phyloP scores from a whole-genome alignment of 2,797 vertebrate species.

The Fistularia commersonii region DNA sequence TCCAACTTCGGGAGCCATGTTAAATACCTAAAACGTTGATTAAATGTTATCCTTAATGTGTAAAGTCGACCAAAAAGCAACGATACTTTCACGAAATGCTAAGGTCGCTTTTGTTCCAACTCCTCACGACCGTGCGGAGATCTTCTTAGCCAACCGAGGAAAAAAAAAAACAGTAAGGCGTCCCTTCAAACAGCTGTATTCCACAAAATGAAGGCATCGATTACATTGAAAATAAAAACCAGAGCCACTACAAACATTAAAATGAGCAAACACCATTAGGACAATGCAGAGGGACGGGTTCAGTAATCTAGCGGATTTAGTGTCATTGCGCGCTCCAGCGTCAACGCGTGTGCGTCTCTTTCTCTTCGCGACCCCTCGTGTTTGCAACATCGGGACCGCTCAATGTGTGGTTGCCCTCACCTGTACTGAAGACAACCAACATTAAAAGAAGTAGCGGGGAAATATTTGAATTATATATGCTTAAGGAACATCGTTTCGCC shows the following conservation, averaged over 20 bases:
- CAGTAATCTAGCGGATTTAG: constrained; percentile 73
- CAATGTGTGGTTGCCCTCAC: constrained; percentile 43
- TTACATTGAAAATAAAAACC: background rate
- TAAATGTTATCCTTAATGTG: background rate
- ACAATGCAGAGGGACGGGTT: constrained; percentile 28
- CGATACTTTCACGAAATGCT: constrained; percentile 20
- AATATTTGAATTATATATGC: no score
- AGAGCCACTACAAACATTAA: background rate
- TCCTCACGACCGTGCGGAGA: constrained; percentile 46
- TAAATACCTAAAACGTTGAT: constrained; percentile 7
- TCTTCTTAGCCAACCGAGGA: constrained; percentile 30
- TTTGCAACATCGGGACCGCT: constrained; percentile 21
- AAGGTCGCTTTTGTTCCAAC: constrained; percentile 51
- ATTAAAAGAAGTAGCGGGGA: background rate
- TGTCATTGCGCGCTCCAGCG: constrained; percentile 43
- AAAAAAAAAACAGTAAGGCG: constrained; percentile 12
- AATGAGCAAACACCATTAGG: constrained; percentile 13
- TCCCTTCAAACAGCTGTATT: constrained; percentile 23
- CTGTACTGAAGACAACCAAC: constrained; percentile 29
- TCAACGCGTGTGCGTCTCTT: constrained; percentile 42
- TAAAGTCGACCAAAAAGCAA: constrained; percentile 6
- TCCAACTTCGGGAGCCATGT: constrained; percentile 16
- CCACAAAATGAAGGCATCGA: constrained; percentile 11
- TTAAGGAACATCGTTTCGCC: no score
- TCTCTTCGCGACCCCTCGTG: constrained; percentile 35